A percentile compares a stretch with the other conserved stretches of the same genome.
phyloP scores from a whole-genome alignment of 2,113 vertebrate genomes.

The Delphinapterus leucas region DNA sequence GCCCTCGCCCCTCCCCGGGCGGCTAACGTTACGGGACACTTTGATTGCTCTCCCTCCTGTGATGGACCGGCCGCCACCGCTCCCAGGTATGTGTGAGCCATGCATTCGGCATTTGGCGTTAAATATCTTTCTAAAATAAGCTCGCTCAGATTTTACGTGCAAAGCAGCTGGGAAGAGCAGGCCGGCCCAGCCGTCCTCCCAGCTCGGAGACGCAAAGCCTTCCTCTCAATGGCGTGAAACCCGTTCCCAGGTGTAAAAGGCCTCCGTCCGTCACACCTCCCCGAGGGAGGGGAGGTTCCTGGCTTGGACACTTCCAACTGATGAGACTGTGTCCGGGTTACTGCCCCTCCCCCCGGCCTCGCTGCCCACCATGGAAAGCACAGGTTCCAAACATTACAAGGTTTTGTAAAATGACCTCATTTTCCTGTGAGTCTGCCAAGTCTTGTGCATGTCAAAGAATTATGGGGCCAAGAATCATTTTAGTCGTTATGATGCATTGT shows the following conservation, averaged over 20 bases:
- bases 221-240: background rate
- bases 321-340: background rate
- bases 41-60: background rate
- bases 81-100: constrained; percentile 26
- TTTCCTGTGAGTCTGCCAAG: constrained; percentile 37
- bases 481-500: background rate
- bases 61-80: background rate
- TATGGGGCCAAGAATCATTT: background rate
- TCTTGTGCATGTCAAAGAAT: background rate
- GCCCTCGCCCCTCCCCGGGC: too few species aligned
- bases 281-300: background rate
- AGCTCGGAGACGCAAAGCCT: background rate
- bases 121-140: constrained; percentile 53
- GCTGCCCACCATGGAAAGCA: background rate
- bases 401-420: constrained; percentile 27
- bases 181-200: background rate
- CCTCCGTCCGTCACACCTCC: background rate
- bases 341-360: background rate
- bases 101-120: background rate
- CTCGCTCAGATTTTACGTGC: constrained; percentile 15
- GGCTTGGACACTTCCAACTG: background rate
- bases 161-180: constrained; percentile 14
- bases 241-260: background rate
- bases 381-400: background rate
- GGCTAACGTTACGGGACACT: background rate